phyloP scores from a whole-genome alignment of 2,797 vertebrate species.

The Toxotes lorentzi region DNA sequence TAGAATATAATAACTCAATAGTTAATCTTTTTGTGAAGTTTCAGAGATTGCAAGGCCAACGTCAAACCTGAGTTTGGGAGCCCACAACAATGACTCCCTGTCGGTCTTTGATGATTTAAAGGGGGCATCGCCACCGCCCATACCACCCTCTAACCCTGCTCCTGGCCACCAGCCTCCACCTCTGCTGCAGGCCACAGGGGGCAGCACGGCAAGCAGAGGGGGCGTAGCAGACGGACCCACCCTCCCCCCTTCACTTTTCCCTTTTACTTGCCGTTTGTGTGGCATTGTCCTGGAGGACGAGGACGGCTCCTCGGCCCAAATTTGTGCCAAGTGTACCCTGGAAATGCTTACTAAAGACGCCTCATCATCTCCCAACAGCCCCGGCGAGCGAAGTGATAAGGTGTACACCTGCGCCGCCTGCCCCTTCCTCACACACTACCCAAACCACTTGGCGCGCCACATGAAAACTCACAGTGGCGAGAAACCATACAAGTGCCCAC shows the following conservation, averaged over 20 bases:
- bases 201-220: constrained; percentile 56
- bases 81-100: constrained; percentile 86
- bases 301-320: constrained; percentile 88
- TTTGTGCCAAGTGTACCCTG: constrained; percentile 92
- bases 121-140: constrained; percentile 72
- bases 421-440: constrained; percentile 95
- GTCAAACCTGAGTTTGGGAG: constrained; percentile 82
- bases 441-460: constrained; percentile 97
- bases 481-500: constrained; percentile 95
- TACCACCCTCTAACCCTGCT: constrained; percentile 70
- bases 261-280: constrained; percentile 93
- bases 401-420: constrained; percentile 94
- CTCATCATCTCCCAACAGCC: constrained; percentile 76
- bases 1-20: neutral
- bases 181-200: constrained; percentile 58
- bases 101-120: constrained; percentile 86
- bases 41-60: constrained; percentile 82
- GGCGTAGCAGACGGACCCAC: constrained; percentile 64
- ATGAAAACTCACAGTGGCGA: constrained; percentile 99
- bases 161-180: constrained; percentile 69
- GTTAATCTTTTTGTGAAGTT: constrained; percentile 41
- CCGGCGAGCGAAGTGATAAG: constrained; percentile 87
- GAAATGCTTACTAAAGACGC: constrained; percentile 90
- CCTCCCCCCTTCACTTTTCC: constrained; percentile 90
- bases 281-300: constrained; percentile 93